A percentile compares a stretch with the other conserved stretches of the same genome.
These are phyloP conservation scores for Centropus unirufus DNA, from an alignment of 2,113 vertebrate species.

Conservation along the genomic window DNA sequence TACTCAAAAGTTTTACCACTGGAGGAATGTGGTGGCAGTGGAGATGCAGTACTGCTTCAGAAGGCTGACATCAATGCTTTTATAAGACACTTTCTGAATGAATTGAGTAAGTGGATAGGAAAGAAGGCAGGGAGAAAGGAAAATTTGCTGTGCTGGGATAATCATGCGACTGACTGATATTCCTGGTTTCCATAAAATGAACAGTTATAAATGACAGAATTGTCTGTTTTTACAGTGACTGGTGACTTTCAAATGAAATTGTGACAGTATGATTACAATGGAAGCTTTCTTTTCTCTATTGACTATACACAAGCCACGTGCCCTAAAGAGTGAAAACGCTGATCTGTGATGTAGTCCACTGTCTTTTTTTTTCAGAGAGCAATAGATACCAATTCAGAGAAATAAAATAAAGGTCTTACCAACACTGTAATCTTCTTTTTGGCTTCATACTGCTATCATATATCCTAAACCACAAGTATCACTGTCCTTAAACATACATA, in stretches of 20 bases:
- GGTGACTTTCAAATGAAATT: neutral
- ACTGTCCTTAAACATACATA: neutral
- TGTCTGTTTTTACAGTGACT: neutral
- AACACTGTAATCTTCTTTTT: neutral
- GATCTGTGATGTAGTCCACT: neutral
- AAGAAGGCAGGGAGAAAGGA: neutral
- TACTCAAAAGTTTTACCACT: neutral
- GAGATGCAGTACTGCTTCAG: neutral
- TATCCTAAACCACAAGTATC: neutral
- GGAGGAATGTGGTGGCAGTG: neutral
- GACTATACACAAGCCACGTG: neutral
- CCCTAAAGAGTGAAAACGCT: neutral
- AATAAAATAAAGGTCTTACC: neutral
- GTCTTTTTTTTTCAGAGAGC: neutral
- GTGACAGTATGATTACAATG: neutral
- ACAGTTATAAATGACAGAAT: neutral
- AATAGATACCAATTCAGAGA: neutral
- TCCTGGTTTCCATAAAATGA: neutral
- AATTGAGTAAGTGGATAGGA: neutral
- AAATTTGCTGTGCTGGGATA: neutral
- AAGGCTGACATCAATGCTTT: neutral
- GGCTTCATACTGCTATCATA: neutral
- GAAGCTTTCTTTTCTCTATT: neutral
- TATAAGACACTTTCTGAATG: neutral
- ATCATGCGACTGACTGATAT: neutral